A percentile compares a stretch with the other conserved stretches of the same genome.
Evolutionary conservation across 2,888 invertebrate species (phyloP).

Genomic region (Drosophila imparisetae): DNA sequence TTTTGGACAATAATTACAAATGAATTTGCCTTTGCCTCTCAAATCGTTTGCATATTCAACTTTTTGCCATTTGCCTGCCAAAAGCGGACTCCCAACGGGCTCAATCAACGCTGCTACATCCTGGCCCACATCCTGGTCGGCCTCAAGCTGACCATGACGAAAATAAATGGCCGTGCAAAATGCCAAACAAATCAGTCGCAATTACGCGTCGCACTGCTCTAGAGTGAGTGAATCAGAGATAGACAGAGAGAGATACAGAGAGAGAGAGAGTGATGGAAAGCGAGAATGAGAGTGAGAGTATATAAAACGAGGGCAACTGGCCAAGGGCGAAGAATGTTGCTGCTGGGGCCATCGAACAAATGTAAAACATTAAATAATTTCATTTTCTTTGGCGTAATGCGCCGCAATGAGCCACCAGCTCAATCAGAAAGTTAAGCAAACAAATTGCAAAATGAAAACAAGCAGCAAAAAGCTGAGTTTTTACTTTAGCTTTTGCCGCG

Average conservation of each 20-base stretch:
- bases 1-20: not conserved
- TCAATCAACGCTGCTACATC: constrained; percentile 43
- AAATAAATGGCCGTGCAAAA: constrained; percentile 72
- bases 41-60: constrained; percentile 1
- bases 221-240: not conserved
- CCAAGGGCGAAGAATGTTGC: constrained; percentile 29
- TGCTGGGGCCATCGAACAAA: constrained; percentile 44
- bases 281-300: not conserved
- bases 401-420: constrained; percentile 61
- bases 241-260: not conserved
- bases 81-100: constrained; percentile 34
- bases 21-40: constrained; percentile 1
- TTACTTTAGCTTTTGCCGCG: constrained; percentile 15
- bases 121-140: constrained; percentile 29
- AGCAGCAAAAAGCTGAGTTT: constrained; percentile 62
- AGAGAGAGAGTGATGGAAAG: not conserved
- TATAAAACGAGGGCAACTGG: constrained; percentile 17
- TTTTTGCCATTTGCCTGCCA: constrained; percentile 8
- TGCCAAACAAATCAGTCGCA: constrained; percentile 75
- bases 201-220: constrained; percentile 57
- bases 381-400: constrained; percentile 51
- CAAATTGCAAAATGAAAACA: constrained; percentile 73
- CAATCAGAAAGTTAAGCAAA: constrained; percentile 78
- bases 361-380: constrained; percentile 73
- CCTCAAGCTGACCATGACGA: constrained; percentile 70